Percentiles rank a stretch among this genome's conserved stretches.
Conservation (phyloP, 2,888 invertebrate genomes). For the Ischnus inquisitorius region DNA sequence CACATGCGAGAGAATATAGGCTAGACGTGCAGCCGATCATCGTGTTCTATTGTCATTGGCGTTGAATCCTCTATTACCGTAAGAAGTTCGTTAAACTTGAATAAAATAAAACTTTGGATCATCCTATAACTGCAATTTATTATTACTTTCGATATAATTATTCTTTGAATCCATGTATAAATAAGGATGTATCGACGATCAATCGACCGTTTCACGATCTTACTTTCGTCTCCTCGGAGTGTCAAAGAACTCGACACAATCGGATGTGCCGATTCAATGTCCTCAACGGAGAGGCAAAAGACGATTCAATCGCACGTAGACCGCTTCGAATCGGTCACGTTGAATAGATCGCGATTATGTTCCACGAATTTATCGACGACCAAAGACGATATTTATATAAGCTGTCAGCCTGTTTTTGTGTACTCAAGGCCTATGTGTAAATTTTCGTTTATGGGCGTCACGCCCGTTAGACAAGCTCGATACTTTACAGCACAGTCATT, state of each 20-base stretch:
- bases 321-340: neutral
- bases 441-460: conserved; percentile 44
- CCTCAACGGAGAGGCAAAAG: conserved; percentile 12
- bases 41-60: neutral
- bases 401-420: conserved; percentile 30
- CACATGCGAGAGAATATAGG: neutral
- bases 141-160: neutral
- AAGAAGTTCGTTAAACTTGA: neutral
- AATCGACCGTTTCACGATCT: conserved; percentile 19
- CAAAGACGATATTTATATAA: conserved; percentile 20
- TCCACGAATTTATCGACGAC: conserved; percentile 16
- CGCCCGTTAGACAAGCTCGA: conserved; percentile 37
- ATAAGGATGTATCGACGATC: conserved; percentile 30
- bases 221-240: neutral
- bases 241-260: too few relatives aligned
- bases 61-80: neutral
- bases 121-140: neutral
- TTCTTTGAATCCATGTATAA: neutral
- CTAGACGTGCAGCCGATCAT: neutral
- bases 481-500: conserved; percentile 16
- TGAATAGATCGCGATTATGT: conserved; percentile 2
- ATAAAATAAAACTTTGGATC: neutral
- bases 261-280: neutral
- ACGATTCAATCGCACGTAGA: conserved; percentile 12
- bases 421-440: neutral